Evolutionary conservation across 2,113 vertebrate species (phyloP).

Genomic region (Glaucomys volans): DNA sequence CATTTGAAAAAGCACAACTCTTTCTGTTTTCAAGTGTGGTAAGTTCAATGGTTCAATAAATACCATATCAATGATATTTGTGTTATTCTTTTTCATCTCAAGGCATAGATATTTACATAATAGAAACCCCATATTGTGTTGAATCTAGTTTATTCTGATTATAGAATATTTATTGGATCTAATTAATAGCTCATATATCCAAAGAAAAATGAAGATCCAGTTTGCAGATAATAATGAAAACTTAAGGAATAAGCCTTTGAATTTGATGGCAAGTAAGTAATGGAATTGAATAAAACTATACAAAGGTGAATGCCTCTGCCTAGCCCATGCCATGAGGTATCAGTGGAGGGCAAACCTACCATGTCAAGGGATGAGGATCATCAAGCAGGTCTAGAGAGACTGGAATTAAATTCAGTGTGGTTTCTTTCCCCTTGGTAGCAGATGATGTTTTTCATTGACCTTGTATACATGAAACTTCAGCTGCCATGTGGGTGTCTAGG

Average conservation of each 20-base stretch:
- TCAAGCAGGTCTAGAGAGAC: not conserved
- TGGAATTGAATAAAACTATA: not conserved
- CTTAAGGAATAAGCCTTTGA: not conserved
- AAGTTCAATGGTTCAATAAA: not conserved
- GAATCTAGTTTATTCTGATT: not conserved
- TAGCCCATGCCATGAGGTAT: not conserved
- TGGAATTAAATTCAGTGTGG: not conserved
- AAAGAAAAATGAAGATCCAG: not conserved
- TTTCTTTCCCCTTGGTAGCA: not conserved
- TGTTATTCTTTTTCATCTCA: not conserved
- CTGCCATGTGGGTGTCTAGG: not conserved
- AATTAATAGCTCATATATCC: not conserved
- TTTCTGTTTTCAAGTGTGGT: not conserved
- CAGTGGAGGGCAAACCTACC: not conserved
- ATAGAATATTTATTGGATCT: not conserved
- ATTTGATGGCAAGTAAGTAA: not conserved
- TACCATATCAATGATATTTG: not conserved
- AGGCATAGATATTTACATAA: not conserved
- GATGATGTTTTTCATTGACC: not conserved
- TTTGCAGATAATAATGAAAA: slow-evolving; percentile 6
- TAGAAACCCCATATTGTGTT: not conserved
- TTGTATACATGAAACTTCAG: not conserved
- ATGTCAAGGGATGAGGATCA: not conserved
- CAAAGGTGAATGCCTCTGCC: not conserved
- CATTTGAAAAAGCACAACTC: not conserved